Evolutionary conservation across 2,888 invertebrate genomes (phyloP).

Genomic region (Acleris cristana): DNA sequence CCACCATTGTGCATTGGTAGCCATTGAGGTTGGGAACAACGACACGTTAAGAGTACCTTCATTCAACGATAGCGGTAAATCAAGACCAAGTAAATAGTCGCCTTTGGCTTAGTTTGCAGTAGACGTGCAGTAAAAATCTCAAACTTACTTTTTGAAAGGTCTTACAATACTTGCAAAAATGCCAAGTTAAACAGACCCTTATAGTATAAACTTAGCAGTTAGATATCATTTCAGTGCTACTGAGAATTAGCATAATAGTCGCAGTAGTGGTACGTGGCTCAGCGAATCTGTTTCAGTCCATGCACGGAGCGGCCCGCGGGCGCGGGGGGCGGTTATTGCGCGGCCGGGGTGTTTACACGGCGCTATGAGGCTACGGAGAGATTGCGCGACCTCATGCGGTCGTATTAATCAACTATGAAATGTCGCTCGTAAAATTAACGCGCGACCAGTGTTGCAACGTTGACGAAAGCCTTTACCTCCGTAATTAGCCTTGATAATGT

Average conservation of each 20-base stretch:
- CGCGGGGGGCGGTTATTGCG: constrained; percentile 30
- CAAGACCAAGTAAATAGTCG: too few relatives aligned
- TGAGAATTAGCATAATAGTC: constrained; percentile 34
- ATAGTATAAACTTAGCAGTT: neutral
- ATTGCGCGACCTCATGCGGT: constrained; percentile 39
- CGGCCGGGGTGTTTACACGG: constrained; percentile 37
- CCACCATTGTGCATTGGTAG: too few relatives aligned
- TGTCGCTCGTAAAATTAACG: constrained; percentile 32
- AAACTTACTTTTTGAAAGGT: neutral
- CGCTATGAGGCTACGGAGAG: constrained; percentile 40
- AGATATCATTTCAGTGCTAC: constrained; percentile 16
- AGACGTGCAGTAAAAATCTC: too few relatives aligned
- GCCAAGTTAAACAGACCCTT: neutral
- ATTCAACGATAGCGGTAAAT: too few relatives aligned
- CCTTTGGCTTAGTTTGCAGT: too few relatives aligned
- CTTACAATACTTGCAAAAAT: neutral
- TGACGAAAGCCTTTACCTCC: constrained; percentile 33
- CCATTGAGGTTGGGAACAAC: too few relatives aligned
- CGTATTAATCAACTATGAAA: constrained; percentile 42
- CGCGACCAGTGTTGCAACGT: constrained; percentile 38
- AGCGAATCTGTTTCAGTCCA: constrained; percentile 29
- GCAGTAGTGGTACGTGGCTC: constrained; percentile 22
- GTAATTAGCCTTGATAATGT: constrained; percentile 20
- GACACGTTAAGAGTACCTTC: too few relatives aligned
- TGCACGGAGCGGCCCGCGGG: constrained; percentile 26